These are phyloP conservation scores for Lucilia cuprina DNA, from an alignment of 1,140 invertebrate genomes.

Conservation along the genomic window DNA sequence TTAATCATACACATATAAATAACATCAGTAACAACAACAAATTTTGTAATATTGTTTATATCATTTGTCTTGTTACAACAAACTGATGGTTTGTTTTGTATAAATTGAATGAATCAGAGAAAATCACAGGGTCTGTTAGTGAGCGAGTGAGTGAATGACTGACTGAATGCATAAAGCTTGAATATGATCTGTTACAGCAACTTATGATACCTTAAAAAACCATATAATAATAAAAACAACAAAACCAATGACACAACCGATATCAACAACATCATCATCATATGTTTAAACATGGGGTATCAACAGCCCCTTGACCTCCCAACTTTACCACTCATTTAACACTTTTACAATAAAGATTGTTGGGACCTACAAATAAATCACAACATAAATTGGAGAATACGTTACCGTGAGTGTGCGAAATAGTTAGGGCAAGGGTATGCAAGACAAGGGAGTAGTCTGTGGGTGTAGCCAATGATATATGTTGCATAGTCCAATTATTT, in stretches of 20 bases:
- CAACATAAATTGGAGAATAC: neutral
- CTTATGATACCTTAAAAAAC: neutral
- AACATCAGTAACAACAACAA: neutral
- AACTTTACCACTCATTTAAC: neutral
- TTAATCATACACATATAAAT: neutral
- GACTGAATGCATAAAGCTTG: neutral
- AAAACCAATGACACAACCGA: neutral
- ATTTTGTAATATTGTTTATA: neutral
- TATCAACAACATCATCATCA: conserved; percentile 14
- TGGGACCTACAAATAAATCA: neutral
- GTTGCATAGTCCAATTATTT: conserved; percentile 2
- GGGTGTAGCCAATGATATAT: neutral
- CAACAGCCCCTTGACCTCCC: neutral
- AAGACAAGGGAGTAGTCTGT: neutral
- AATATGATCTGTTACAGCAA: neutral
- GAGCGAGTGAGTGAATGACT: neutral
- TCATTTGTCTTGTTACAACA: conserved; percentile 1
- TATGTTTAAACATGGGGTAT: neutral
- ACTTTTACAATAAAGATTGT: neutral
- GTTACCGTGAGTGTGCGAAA: neutral
- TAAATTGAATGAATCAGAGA: neutral
- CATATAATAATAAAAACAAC: neutral
- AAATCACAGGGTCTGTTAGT: neutral
- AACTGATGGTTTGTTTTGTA: neutral
- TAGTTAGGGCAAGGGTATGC: too few species aligned